Percentiles rank a stretch among this genome's conserved stretches.
These are phyloP conservation scores for Hymenochirus boettgeri DNA, from an alignment of 2,113 vertebrate genomes.

Conservation along the genomic window DNA sequence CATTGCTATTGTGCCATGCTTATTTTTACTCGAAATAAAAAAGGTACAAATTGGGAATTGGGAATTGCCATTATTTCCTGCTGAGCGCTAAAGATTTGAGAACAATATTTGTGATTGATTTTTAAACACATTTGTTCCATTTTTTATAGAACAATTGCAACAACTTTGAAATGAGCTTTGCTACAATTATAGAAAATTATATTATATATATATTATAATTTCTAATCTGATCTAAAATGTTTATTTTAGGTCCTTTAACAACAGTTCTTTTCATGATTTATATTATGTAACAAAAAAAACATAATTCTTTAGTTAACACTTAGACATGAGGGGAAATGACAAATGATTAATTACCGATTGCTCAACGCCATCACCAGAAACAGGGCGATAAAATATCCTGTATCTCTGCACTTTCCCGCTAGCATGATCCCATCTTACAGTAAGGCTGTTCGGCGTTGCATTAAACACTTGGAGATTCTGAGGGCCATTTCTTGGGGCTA, in stretches of 20 bases:
- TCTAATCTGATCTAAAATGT: constrained; percentile 14
- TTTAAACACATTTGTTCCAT: constrained; percentile 16
- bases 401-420: constrained; percentile 83
- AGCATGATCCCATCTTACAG: constrained; percentile 86
- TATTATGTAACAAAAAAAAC: not conserved
- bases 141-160: constrained; percentile 24
- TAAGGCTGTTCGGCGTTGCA: constrained; percentile 77
- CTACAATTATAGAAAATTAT: too few relatives aligned
- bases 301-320: too few relatives aligned
- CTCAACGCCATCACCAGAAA: constrained; percentile 66
- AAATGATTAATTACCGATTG: constrained; percentile 60
- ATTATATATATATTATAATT: too few relatives aligned
- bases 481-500: constrained; percentile 77
- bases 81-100: constrained; percentile 19
- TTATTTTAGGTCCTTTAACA: not conserved
- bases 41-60: constrained; percentile 18
- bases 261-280: not conserved
- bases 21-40: not conserved
- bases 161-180: constrained; percentile 24
- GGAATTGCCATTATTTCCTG: constrained; percentile 15
- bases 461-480: constrained; percentile 86
- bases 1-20: too few relatives aligned
- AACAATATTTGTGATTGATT: constrained; percentile 29
- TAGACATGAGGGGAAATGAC: not conserved
- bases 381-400: constrained; percentile 70